These are phyloP conservation scores for Ditylenchus weischeri DNA, from an alignment of 2,888 invertebrate genomes.

Conservation along the genomic window DNA sequence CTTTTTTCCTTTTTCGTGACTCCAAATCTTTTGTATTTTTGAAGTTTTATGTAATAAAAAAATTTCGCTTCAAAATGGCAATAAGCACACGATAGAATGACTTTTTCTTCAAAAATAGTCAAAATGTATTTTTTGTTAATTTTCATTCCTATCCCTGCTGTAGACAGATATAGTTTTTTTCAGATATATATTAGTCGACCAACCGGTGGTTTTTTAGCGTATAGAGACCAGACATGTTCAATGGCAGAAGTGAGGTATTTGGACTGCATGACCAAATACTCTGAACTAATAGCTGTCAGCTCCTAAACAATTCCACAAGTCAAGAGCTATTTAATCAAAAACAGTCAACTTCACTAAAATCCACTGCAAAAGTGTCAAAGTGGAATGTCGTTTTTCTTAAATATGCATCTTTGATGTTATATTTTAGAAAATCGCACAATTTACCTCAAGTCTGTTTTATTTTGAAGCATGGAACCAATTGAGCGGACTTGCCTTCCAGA, in stretches of 20 bases:
- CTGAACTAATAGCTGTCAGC: slow-evolving; percentile 41
- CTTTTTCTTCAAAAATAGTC: neutral
- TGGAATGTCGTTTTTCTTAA: slow-evolving; percentile 68
- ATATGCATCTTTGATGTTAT: too few species aligned
- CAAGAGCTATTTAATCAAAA: neutral
- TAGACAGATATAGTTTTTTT: too few species aligned
- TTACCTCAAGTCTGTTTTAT: slow-evolving; percentile 71
- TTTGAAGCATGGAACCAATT: slow-evolving; percentile 82
- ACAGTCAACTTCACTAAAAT: slow-evolving; percentile 72
- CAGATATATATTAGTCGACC: neutral
- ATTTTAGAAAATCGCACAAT: too few species aligned
- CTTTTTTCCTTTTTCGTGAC: too few species aligned
- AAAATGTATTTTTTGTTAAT: too few species aligned
- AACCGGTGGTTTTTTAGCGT: slow-evolving; percentile 61
- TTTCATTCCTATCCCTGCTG: too few species aligned
- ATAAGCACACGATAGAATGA: too few species aligned
- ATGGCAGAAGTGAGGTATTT: slow-evolving; percentile 61
- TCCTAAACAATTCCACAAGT: slow-evolving; percentile 33
- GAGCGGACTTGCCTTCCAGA: slow-evolving; percentile 70
- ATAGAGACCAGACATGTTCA: slow-evolving; percentile 68
- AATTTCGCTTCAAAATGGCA: too few species aligned
- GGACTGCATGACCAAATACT: slow-evolving; percentile 44
- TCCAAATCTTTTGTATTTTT: too few species aligned
- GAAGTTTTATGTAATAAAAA: too few species aligned
- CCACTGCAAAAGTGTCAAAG: slow-evolving; percentile 87